Evolutionary conservation across 2,888 invertebrate species (phyloP).

Genomic region (Drosophila fungiperda): DNA sequence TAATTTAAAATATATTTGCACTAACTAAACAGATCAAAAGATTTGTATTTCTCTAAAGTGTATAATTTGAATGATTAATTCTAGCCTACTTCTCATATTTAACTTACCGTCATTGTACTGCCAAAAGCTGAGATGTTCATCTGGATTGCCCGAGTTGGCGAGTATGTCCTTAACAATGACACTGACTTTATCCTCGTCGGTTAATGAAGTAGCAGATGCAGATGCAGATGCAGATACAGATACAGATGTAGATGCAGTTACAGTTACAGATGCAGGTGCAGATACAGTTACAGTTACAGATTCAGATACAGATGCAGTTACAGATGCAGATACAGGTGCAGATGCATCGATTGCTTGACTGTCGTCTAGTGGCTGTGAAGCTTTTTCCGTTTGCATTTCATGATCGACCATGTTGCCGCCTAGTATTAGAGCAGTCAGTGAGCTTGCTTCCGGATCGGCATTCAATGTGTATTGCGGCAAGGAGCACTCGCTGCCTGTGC

Average conservation of each 20-base stretch:
- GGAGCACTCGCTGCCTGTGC: conserved; percentile 52
- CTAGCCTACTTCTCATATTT: neutral
- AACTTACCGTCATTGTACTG: conserved; percentile 67
- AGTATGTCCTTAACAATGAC: conserved; percentile 70
- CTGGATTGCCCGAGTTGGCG: conserved; percentile 62
- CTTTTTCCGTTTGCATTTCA: conserved; percentile 71
- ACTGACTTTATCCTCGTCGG: conserved; percentile 69
- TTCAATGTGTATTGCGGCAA: conserved; percentile 47
- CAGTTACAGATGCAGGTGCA: conserved; percentile 1
- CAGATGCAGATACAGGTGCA: neutral
- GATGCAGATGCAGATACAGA: neutral
- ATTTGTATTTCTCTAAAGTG: neutral
- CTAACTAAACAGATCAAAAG: neutral
- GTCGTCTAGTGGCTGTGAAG: conserved; percentile 9
- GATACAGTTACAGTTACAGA: neutral
- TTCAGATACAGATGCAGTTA: neutral
- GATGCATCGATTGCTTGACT: neutral
- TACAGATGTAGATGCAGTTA: conserved; percentile 1
- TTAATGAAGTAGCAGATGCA: conserved; percentile 19
- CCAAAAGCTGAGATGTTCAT: conserved; percentile 68
- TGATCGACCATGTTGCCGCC: conserved; percentile 63
- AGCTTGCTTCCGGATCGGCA: conserved; percentile 22
- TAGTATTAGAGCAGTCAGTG: conserved; percentile 26
- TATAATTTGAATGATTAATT: neutral
- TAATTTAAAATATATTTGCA: neutral